A percentile compares a stretch with the other conserved stretches of the same genome.
phyloP scores from a whole-genome alignment of 2,113 vertebrate genomes.

The Microcebus ravelobensis region DNA sequence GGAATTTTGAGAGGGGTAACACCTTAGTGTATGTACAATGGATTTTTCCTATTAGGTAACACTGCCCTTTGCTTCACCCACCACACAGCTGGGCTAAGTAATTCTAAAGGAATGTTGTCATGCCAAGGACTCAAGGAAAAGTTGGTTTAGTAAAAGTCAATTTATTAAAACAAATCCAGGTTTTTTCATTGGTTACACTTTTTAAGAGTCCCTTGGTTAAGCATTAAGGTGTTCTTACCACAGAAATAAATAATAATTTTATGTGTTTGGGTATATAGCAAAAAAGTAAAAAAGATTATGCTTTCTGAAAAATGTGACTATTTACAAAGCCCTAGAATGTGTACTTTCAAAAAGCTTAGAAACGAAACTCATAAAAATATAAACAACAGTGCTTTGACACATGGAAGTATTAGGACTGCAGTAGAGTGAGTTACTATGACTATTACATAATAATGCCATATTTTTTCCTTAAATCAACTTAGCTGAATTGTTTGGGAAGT shows the following conservation, averaged over 20 bases:
- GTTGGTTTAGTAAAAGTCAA: constrained; percentile 64
- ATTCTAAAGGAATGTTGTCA: constrained; percentile 72
- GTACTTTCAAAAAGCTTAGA: constrained; percentile 62
- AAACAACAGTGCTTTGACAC: constrained; percentile 36
- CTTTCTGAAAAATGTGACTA: constrained; percentile 56
- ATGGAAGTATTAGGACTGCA: neutral
- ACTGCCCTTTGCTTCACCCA: constrained; percentile 75
- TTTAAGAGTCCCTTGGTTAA: constrained; percentile 76
- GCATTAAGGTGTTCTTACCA: constrained; percentile 73
- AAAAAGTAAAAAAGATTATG: constrained; percentile 55
- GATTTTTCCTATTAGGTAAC: constrained; percentile 79
- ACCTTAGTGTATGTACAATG: constrained; percentile 72
- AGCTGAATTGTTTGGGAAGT: constrained; percentile 18
- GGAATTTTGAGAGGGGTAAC: constrained; percentile 49
- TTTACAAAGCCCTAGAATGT: constrained; percentile 61
- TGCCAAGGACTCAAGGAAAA: constrained; percentile 70
- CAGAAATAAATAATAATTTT: constrained; percentile 78
- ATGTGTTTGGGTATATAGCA: constrained; percentile 75
- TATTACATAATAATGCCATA: neutral
- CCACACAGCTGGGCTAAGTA: constrained; percentile 72
- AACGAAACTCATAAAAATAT: constrained; percentile 58
- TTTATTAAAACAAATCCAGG: constrained; percentile 72
- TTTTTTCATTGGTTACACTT: constrained; percentile 49
- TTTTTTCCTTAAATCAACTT: constrained; percentile 31
- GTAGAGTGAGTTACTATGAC: neutral